Evolutionary conservation across 2,797 vertebrate species (phyloP), one percentile per base, ranked within the genome.

Genomic region (Micromesistius poutassou): DNA sequence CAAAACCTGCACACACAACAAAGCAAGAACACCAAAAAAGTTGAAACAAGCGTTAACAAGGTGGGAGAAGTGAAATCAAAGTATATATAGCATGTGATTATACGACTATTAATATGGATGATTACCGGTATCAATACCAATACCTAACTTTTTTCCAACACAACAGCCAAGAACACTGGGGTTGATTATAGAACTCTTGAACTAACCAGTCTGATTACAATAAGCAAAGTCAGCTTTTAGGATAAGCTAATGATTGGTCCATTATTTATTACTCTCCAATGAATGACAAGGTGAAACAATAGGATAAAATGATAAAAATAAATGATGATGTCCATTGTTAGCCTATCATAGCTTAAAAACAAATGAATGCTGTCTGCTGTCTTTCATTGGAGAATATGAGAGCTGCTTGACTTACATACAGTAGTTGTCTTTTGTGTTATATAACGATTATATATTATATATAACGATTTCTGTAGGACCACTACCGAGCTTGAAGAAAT

Each of bases 1-100:
- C 84, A 99, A 94, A 81, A 96, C 89, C 98, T 99, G 25, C 2
- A 42, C 12, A 42, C 40, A 42, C 40, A 42, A 42, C 40, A 42
- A 16, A 42, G 73, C 77, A 82, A 70, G 68, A 73, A 42, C 31
- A 12, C 71, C 30, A 81, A 2, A 42, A 62, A n/a, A 74, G 71
- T 46, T 3, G 19, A 14, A 73, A 10, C 46, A 28, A 78, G 35
- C 30, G 25, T 25, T 4, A 13, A 28, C 8, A 73, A 40, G 25
- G 10, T 38, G 36, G 22, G 25, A 73, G 36, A 13, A 25, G 36
- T 33, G 8, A 10, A 72, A 19, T 19, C 13, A 33, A 13, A 38
- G 30, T 40, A 25, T 35, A 35, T 9, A 16, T 13, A 13, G 30
- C 10, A 30, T 14, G 68, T 71, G 68, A 31, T 31, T 4, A 71